Evolutionary conservation across 30 jellyfish, hydroid and myxozoan genomes (phyloP), one percentile per base, ranked within the genome.

Genomic region (Morbakka virulenta): DNA sequence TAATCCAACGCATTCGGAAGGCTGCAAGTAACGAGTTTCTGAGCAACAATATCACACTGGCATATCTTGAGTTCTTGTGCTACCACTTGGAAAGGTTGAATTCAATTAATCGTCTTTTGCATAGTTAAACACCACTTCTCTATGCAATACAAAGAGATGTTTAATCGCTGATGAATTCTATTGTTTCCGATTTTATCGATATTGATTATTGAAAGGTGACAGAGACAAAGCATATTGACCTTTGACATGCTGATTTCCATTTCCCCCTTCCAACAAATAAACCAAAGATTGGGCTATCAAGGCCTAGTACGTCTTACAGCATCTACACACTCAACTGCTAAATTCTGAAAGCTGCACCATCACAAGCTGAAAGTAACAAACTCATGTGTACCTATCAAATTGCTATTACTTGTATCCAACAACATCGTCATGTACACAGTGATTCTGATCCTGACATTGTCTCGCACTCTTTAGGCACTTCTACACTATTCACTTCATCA

Each of bases 11-110:
- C 20, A 72, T 21, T 17, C 74, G 26, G 72, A n/a, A 74, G 24
- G 88, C 71, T 26, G 3, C 13, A 41, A 72, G 71, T 3, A 63
- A 23, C 22, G 2, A 25, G 31, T 62, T 69, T 3, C 49, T 82
- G 76, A 28, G 79, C 41, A 73, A 82, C 49, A 17, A n/a, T 36
- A 70, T 82, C 47, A 74, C 82, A 4, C 32, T 1, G 50, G 82
- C 83, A 3, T 61, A 80, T 17, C 36, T 82, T 74, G 94, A 82
- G 36, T 82, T 82, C 61, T 47, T 82, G 50, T 53, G 76, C 41
- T 29, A 28, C 76, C 88, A 82, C 28, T 61, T 82, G 41, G 52
- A 70, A 1, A 28, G 87, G 52, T 26, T 81, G 79, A 81, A 81
- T 35, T 48, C 72, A 2, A 68, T 81, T 71, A 82, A 82, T 50